These are phyloP conservation scores for Aplocera efformata DNA, from an alignment of 2,888 invertebrate genomes.

Conservation along the genomic window DNA sequence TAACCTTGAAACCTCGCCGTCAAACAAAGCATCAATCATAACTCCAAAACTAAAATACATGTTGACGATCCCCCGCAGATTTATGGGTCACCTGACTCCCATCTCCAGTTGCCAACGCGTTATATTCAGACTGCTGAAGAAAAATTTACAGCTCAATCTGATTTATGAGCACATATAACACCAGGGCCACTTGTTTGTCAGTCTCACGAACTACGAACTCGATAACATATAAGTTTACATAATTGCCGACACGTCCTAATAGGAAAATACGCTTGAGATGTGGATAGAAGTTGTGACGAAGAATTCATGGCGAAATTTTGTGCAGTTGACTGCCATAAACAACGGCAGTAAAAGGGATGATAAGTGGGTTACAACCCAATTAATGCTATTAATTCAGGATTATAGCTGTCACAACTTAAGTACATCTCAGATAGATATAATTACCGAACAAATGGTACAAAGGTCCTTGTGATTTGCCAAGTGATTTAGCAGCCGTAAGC, in stretches of 20 bases:
- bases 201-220: constrained; percentile 29
- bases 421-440: too few relatives aligned
- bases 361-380: background rate
- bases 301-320: constrained; percentile 1
- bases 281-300: constrained; percentile 7
- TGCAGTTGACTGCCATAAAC: constrained; percentile 1
- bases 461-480: too few relatives aligned
- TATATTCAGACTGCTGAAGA: constrained; percentile 38
- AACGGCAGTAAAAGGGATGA: background rate
- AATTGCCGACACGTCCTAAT: constrained; percentile 13
- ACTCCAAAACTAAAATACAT: constrained; percentile 27
- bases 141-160: constrained; percentile 47
- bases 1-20: constrained; percentile 4
- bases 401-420: background rate
- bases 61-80: constrained; percentile 45
- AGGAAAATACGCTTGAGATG: constrained; percentile 8
- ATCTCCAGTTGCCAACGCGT: constrained; percentile 55
- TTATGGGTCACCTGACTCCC: constrained; percentile 55
- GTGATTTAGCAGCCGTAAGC: too few relatives aligned
- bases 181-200: constrained; percentile 39
- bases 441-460: too few relatives aligned
- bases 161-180: constrained; percentile 50
- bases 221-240: constrained; percentile 15
- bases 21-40: constrained; percentile 28
- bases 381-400: background rate